Evolutionary conservation across 2,113 vertebrate species (phyloP).

Genomic region (Lophotis ruficrista): DNA sequence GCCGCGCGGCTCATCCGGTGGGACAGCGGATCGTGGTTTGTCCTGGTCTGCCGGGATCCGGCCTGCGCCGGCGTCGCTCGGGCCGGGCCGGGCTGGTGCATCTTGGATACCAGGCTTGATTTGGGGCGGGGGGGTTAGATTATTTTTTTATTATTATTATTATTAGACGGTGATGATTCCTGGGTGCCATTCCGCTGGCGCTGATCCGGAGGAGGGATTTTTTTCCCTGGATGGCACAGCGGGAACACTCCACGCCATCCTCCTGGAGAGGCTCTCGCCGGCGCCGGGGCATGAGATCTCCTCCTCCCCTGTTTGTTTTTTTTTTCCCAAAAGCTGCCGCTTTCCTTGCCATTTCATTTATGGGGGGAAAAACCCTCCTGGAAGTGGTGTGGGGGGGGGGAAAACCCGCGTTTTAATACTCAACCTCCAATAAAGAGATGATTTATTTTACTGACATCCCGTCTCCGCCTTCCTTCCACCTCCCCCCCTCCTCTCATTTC

Average conservation of each 20-base stretch:
- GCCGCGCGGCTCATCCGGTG: accelerated
- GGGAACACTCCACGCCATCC: accelerated
- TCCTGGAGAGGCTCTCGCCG: neutral
- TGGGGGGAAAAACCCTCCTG: neutral
- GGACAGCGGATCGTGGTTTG: neutral
- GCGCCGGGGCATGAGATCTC: accelerated
- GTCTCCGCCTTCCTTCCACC: accelerated
- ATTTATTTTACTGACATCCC: conserved; percentile 33
- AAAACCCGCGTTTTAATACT: neutral
- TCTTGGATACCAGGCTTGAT: neutral
- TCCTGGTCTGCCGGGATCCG: neutral
- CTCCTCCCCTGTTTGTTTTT: neutral
- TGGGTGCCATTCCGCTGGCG: neutral
- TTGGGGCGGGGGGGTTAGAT: too few relatives aligned
- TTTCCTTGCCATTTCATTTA: neutral
- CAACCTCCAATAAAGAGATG: conserved; percentile 40
- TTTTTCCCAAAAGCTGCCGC: neutral
- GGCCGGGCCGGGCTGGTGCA: neutral
- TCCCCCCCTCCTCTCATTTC: accelerated
- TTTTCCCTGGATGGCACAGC: accelerated
- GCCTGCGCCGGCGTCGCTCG: neutral
- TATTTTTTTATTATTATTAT: neutral
- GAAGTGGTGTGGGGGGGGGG: accelerated
- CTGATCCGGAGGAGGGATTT: neutral
- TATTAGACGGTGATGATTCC: neutral